Evolutionary conservation across 2,113 vertebrate genomes (phyloP), one percentile per base, ranked within the genome.

Genomic region (Hydrolagus affinis): DNA sequence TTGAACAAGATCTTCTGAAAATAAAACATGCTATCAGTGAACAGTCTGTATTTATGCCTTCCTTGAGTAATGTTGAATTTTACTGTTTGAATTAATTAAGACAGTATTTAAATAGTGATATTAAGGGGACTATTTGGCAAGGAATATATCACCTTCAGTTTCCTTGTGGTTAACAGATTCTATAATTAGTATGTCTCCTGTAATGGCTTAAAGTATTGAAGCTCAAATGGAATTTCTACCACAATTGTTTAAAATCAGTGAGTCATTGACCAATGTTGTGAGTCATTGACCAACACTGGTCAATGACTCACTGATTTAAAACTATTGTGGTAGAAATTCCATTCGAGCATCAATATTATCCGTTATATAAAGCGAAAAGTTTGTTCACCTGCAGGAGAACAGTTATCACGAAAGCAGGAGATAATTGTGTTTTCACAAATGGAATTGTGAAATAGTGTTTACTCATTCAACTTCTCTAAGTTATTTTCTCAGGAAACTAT

Each of bases 161-260:
- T 78, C n/a, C 57, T 59, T 78, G n/a, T 25, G 44, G 75, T 25
- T 23, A 78, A 78, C 60, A 23, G 64, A 80, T 80, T 17, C 77
- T 30, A 8, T 64, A 80, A 80, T 64, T 64, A 80, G 12, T 62
- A 28, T 80, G 23, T 10, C 11, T 66, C 59, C 59, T 80, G 59
- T 64, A 60, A 64, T 57, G 60, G 60, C 60, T 64, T 19, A 78
- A 78, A 25, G 6, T 80, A 64, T 64, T 80, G 23, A 8, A 8
- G 64, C 57, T 28, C 12, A 28, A 80, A 28, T 64, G 64, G 59
- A 80, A 28, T 80, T 28, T 25, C 30, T 80, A 64, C 30, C 60
- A 80, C 14, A 80, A 21, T 17, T 57, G 15, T 56, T 75, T 21
- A 17, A 25, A 78, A 78, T 23, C 57, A 62, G 57, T 78, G 0